Evolutionary conservation across 2,113 vertebrate species (phyloP), one percentile per base, ranked within the genome.

Genomic region (Naja naja): DNA sequence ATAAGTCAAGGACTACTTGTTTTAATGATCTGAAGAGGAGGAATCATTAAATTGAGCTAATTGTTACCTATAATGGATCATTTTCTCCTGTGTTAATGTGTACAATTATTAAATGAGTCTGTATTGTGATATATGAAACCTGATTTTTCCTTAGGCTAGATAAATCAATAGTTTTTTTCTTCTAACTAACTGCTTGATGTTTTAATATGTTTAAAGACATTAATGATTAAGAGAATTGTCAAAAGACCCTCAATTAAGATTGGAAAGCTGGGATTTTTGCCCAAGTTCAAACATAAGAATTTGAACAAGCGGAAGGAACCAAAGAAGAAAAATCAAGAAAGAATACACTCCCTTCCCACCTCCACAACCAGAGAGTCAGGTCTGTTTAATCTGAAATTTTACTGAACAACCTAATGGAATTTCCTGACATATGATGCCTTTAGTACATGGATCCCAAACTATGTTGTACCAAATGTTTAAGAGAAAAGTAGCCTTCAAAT

Each of bases 201-300:
- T 90, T 93, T 96, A 52, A 94, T 91, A 88, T 93, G 81, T 64
- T 90, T 90, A n/a, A 97, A 99, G 99, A 99, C 98, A 0, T 96
- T 99, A 96, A 99, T 99, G 99, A 99, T 99, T 97, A 99, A 99
- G 96, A 98, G 99, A 99, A 95, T 97, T 99, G 85, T 96, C 98
- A 93, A 99, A 98, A 96, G 99, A 99, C 97, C 97, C 99, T 0
- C 99, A 99, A 64, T 97, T 99, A 92, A 97, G 98, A 91, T 85
- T 92, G 81, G 98, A 99, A 95, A 99, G 96, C 94, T 99, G 99
- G 99, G 99, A 99, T 99, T 99, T 97, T 97, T 99, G 95, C 99
- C 99, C 2, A 98, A 98, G 90, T 99, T 99, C 97, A 98, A 98
- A 89, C 98, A 98, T 96, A 99, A 99, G 96, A 99, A 99, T 96